phyloP scores from a whole-genome alignment of 2,113 vertebrate genomes.

The Jacana jacana region DNA sequence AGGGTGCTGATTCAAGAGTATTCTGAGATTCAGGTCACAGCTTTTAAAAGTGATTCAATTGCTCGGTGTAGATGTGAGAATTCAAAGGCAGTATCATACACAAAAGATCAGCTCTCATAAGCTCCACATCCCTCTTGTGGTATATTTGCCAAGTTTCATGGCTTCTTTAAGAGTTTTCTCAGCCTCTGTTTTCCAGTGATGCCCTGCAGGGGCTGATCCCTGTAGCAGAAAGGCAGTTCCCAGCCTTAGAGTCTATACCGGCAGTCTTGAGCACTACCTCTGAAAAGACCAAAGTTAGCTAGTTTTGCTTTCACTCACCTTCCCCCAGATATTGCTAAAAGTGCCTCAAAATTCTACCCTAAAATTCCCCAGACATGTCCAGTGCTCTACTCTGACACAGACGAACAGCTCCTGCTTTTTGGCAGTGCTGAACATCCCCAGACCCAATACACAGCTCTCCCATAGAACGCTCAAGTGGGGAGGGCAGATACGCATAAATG shows the following conservation, averaged over 20 bases:
- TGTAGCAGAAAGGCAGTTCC: not conserved
- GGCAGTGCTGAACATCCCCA: not conserved
- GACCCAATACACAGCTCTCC: not conserved
- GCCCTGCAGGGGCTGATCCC: not conserved
- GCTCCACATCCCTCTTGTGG: not conserved
- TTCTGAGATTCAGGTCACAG: not conserved
- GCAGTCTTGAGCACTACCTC: not conserved
- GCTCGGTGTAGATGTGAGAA: accelerated
- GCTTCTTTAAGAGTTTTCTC: not conserved
- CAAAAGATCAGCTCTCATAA: not conserved
- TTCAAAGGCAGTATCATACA: not conserved
- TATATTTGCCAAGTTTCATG: not conserved
- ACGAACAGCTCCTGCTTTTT: not conserved
- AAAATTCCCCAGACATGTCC: not conserved
- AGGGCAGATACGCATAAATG: not conserved
- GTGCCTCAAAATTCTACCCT: not conserved
- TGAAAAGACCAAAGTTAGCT: not conserved
- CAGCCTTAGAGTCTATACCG: not conserved
- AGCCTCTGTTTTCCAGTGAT: not conserved
- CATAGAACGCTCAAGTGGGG: accelerated
- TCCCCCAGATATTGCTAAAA: not conserved
- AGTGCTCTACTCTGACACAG: not conserved
- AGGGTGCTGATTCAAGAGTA: not conserved
- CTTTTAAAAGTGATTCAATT: not conserved
- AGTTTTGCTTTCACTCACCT: not conserved